Conservation (phyloP, 2,888 invertebrate genomes). For the Chesias legatella region DNA sequence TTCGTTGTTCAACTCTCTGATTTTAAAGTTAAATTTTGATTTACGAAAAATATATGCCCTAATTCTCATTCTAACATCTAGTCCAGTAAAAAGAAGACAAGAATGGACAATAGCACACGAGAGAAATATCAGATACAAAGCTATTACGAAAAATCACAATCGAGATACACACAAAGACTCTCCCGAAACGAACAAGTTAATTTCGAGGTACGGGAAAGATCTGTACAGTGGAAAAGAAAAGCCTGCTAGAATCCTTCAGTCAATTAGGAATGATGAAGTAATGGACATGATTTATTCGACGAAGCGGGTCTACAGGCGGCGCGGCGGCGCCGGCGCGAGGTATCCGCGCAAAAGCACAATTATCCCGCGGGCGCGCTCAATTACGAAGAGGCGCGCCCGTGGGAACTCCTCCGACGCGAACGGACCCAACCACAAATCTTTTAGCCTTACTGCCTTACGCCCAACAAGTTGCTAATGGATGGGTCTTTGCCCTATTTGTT, state of each 20-base stretch:
- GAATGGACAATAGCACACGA: too few species aligned
- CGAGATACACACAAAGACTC: slow-evolving; percentile 1
- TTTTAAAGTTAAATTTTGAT: too few species aligned
- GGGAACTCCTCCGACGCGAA: slow-evolving; percentile 66
- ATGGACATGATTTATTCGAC: slow-evolving; percentile 76
- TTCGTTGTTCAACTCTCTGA: too few species aligned
- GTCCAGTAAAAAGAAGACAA: too few species aligned
- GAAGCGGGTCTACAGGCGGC: slow-evolving; percentile 31
- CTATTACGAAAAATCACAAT: neutral
- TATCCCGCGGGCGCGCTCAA: slow-evolving; percentile 80
- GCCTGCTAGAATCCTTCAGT: slow-evolving; percentile 57
- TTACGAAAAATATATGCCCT: too few species aligned
- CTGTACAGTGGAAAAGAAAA: slow-evolving; percentile 32
- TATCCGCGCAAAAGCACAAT: slow-evolving; percentile 70
- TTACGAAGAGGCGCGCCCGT: slow-evolving; percentile 76
- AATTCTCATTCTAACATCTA: too few species aligned
- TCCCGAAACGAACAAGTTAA: slow-evolving; percentile 14
- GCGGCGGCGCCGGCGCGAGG: slow-evolving; percentile 44
- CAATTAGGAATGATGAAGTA: slow-evolving; percentile 77
- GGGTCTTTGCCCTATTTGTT: slow-evolving; percentile 25
- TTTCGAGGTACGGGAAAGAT: slow-evolving; percentile 15
- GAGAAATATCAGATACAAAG: too few species aligned
- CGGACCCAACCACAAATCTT: slow-evolving; percentile 68
- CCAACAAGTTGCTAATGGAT: slow-evolving; percentile 53
- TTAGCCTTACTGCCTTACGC: slow-evolving; percentile 59